Base-by-base conservation (phyloP, 1,140 invertebrate genomes). In the Drosophila subpulchrella region DNA sequence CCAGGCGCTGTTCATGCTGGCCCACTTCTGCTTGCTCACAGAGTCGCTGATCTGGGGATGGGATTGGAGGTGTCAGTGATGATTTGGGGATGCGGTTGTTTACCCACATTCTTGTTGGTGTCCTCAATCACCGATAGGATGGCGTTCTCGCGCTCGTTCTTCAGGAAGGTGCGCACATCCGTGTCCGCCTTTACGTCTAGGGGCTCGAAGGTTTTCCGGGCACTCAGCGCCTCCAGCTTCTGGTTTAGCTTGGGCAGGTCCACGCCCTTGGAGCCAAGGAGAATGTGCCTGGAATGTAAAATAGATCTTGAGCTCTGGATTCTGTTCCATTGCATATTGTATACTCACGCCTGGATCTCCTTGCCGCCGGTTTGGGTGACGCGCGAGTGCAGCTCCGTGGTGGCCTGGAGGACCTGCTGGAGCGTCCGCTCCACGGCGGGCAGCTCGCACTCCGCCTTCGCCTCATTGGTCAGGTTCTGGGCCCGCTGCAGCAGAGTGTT, bases 101-200 rank as follows among this genome's bases (percentile, higher is more conserved):
- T 2, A 94, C 94, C 93, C 94, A 97, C 97, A 92, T 95, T 95
- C 93, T 96, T 96, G 75, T 97, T 95, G 39, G 97, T 97, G 91
- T 98, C 96, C 93, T 98, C 98, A 88, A 98, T 98, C 27, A 98
- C 95, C 42, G 97, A 96, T 2, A 98, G 93, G 84, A 99, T 96
- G 12, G 97, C 97, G 95, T 98, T 99, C 93, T 98, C 97, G 60
- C 97, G 95, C 93, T 99, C 98, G 95, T 98, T 98, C 92, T 95
- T 96, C 0, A 99, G 93, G 92, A 97, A 99, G 10, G 83, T 86
- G 88, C 96, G 97, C 81, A 86, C 80, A 79, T 97, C 94, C 74
- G 97, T 96, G 93, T 99, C 98, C 15, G 96, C 96, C 81, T 98
- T 97, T 36, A 97, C 97, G 93, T 98, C 97, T 48, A 98, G 93